These are phyloP conservation scores for Chaenodraco wilsoni DNA, from an alignment of 2,797 vertebrate genomes.

Conservation along the genomic window DNA sequence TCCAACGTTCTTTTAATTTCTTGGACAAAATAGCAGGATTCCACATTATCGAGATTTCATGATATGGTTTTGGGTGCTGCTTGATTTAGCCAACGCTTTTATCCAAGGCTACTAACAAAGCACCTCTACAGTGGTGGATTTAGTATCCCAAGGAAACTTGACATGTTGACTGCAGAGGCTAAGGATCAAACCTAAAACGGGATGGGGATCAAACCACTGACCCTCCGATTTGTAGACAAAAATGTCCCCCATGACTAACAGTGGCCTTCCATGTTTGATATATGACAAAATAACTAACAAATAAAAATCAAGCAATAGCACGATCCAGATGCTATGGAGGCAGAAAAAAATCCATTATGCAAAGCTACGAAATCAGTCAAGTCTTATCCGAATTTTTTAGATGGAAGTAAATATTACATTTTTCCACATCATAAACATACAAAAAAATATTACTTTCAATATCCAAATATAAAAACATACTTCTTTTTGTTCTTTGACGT, in stretches of 20 bases:
- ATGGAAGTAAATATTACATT: neutral
- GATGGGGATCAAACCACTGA: no score
- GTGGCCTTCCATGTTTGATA: no score
- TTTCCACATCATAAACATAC: neutral
- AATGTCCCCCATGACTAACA: no score
- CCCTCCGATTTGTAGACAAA: no score
- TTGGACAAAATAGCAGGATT: neutral
- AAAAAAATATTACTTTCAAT: slow-evolving; percentile 6
- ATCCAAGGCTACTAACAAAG: neutral
- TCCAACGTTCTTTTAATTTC: neutral
- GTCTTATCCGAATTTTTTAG: neutral
- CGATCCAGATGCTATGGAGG: neutral
- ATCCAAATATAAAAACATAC: slow-evolving; percentile 82
- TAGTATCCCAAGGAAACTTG: no score
- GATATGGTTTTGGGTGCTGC: neutral
- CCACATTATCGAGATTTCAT: neutral
- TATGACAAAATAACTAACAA: no score
- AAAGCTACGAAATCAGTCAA: neutral
- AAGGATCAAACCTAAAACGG: no score
- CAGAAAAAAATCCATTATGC: neutral
- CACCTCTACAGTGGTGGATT: neutral
- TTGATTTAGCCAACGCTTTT: neutral
- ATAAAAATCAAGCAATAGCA: neutral
- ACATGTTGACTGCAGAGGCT: no score
- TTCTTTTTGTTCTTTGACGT: slow-evolving; percentile 94